These are phyloP conservation scores for Spheniscus humboldti DNA, from an alignment of 2,797 vertebrate species.

Conservation along the genomic window DNA sequence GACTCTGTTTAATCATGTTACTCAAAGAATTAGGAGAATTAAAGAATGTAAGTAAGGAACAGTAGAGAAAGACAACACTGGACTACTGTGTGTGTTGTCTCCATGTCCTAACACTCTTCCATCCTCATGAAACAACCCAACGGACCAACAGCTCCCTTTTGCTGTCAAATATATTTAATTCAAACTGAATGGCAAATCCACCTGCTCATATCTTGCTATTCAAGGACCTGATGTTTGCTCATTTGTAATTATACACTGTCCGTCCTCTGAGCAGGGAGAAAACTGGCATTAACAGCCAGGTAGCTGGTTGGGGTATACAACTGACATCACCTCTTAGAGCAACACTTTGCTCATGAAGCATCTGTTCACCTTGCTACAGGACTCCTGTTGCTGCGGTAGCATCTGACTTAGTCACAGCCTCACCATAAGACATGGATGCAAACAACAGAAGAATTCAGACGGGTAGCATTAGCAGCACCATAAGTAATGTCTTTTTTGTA, in stretches of 20 bases:
- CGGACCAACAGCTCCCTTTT: not conserved
- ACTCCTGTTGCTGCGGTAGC: fast-evolving
- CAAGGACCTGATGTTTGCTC: not conserved
- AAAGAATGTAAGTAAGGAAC: not conserved
- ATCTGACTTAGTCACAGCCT: not conserved
- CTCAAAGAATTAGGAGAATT: not conserved
- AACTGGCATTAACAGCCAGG: not conserved
- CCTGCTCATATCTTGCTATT: not conserved
- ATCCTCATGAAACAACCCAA: not conserved
- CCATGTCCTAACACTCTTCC: not conserved
- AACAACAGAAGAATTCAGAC: not conserved
- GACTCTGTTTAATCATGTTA: not conserved
- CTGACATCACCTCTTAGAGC: not conserved
- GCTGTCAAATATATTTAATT: not conserved
- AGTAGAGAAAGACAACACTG: not conserved
- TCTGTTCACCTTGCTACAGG: not conserved
- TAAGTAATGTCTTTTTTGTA: not conserved
- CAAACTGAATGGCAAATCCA: not conserved
- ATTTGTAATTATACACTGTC: not conserved
- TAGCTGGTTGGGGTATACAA: not conserved
- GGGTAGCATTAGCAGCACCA: not conserved
- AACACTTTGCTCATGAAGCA: not conserved
- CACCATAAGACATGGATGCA: not conserved
- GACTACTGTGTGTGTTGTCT: not conserved
- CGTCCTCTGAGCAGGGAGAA: not conserved